Conservation (phyloP, 2,888 invertebrate species). For the Rugalucina vietnamica region DNA sequence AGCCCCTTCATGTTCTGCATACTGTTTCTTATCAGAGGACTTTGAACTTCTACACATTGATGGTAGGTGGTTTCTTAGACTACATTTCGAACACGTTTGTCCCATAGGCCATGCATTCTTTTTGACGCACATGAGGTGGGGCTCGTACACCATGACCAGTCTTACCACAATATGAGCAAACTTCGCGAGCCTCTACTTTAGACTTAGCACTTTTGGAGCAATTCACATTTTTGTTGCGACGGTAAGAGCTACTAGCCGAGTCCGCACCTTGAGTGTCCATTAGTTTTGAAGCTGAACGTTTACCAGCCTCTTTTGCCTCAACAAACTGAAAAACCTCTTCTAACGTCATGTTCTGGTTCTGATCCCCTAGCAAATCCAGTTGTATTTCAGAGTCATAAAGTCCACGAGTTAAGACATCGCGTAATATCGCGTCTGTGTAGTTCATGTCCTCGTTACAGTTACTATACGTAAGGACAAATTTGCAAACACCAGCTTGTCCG, state of each 20-base stretch:
- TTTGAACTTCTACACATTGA: too few species aligned
- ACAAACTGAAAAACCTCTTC: slow-evolving; percentile 65
- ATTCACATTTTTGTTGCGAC: too few species aligned
- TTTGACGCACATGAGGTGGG: slow-evolving; percentile 30
- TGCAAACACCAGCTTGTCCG: slow-evolving; percentile 65
- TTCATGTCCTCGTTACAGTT: slow-evolving; percentile 34
- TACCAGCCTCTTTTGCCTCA: slow-evolving; percentile 65
- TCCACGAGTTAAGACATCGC: slow-evolving; percentile 30
- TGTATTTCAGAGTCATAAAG: slow-evolving; percentile 35
- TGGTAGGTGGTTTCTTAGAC: slow-evolving; percentile 47
- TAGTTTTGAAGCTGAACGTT: slow-evolving; percentile 40
- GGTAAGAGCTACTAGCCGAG: slow-evolving; percentile 45
- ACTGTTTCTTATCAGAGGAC: too few species aligned
- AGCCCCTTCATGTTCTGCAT: too few species aligned
- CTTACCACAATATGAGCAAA: slow-evolving; percentile 64
- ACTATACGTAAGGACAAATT: slow-evolving; percentile 43
- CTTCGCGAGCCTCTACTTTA: slow-evolving; percentile 11
- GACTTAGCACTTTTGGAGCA: neutral
- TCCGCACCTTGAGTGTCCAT: slow-evolving; percentile 12
- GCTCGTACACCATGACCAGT: slow-evolving; percentile 61
- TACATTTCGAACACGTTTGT: slow-evolving; percentile 58
- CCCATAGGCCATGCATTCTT: slow-evolving; percentile 61
- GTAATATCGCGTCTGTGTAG: slow-evolving; percentile 48
- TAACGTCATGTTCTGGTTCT: slow-evolving; percentile 52
- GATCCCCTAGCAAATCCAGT: slow-evolving; percentile 32